These are phyloP conservation scores for Limnephilus lunatus DNA, from an alignment of 2,888 invertebrate genomes.

Conservation along the genomic window DNA sequence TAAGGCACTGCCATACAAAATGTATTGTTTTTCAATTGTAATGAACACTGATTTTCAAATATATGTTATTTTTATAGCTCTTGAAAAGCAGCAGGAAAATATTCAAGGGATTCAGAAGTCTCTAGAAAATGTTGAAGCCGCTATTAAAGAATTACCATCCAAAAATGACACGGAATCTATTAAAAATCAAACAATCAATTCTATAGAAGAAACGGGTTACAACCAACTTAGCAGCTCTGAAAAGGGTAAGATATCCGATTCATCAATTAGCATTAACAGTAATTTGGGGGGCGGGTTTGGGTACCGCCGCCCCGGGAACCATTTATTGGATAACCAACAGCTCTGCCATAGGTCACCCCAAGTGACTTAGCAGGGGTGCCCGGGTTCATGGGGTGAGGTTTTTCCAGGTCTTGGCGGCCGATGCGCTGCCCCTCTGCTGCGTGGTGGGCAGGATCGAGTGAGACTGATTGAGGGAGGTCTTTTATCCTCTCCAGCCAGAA, in stretches of 20 bases:
- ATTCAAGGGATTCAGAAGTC: slow-evolving; percentile 72
- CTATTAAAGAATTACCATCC: slow-evolving; percentile 76
- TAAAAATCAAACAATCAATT: slow-evolving; percentile 80
- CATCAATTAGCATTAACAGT: background rate
- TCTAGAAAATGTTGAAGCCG: slow-evolving; percentile 74
- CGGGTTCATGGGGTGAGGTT: too few species aligned
- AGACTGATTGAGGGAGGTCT: too few species aligned
- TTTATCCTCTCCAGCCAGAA: too few species aligned
- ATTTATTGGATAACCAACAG: too few species aligned
- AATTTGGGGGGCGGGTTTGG: too few species aligned
- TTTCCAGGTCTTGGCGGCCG: too few species aligned
- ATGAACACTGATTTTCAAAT: background rate
- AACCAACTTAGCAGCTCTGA: slow-evolving; percentile 74
- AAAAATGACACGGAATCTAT: slow-evolving; percentile 76
- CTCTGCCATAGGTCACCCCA: too few species aligned
- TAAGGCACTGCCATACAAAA: background rate
- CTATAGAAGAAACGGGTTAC: slow-evolving; percentile 77
- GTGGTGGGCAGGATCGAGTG: too few species aligned
- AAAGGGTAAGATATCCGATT: slow-evolving; percentile 70
- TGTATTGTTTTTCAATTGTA: background rate
- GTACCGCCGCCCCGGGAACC: too few species aligned
- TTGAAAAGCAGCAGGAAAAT: slow-evolving; percentile 75
- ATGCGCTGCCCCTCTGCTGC: too few species aligned
- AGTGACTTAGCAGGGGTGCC: too few species aligned
- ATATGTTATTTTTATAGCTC: slow-evolving; percentile 68